Evolutionary conservation across 1,140 invertebrate species (phyloP), one percentile per base, ranked within the genome.

Genomic region (Ceratoteleas bidentatus): DNA sequence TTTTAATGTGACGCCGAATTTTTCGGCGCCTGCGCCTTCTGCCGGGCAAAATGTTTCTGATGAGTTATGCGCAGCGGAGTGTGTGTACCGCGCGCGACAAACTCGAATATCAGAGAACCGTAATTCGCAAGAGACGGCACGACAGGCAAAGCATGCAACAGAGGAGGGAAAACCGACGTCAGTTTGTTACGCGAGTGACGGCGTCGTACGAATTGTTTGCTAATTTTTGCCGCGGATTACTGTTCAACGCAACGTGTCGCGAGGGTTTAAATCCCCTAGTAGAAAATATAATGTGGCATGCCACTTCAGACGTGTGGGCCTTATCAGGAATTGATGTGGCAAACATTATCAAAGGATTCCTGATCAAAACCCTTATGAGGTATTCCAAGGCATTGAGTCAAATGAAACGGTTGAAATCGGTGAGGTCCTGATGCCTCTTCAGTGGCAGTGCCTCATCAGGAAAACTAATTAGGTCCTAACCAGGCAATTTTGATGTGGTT

Each of bases 1-100:
- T 69, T 74, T 50, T 74, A 74, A 80, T 74, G 64, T 57, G 57
- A 62, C 58, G 38, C 47, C 40, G 45, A 68, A 80, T 80, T 80
- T 62, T 70, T 80, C 57, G 49, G 50, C 52, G 58, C 49, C 54
- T 66, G 47, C 60, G 11, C 36, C 60, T 49, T 60, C 56, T 62
- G 76, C 62, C 73, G 40, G 61, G 68, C 65, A 50, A 47, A 80
- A 80, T 73, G 68, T 68, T 73, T 68, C 50, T 61, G 61, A 50
- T 61, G 56, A 73, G 68, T 80, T 73, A 73, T 73, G 68, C 34
- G 56, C 24, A 60, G 61, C 61, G 45, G 68, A 43, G 73, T 73
- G 62, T 68, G 76, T 68, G 49, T 68, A 73, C 47, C 50, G 52
- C 15, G 32, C 36, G 16, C 24, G 13, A 11, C 50, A 65, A 64